Conservation (phyloP, 2,888 invertebrate species). For the Tachina grossa region DNA sequence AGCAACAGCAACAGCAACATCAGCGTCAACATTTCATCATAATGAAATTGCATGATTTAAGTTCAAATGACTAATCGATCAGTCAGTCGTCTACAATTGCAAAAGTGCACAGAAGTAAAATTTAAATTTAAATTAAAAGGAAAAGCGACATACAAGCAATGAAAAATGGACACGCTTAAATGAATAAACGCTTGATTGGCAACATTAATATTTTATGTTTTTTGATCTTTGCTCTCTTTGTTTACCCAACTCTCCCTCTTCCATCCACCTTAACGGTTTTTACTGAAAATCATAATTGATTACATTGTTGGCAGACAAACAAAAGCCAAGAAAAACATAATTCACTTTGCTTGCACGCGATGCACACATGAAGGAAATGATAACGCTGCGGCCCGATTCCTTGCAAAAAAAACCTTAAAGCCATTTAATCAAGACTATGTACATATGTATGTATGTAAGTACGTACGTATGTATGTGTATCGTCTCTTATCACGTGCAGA, state of each 20-base stretch:
- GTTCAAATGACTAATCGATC: background rate
- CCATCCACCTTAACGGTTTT: background rate
- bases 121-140: background rate
- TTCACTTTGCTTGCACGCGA: too few species aligned
- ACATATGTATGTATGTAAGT: too few species aligned
- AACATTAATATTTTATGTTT: background rate
- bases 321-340: background rate
- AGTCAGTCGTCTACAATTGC: background rate
- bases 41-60: conserved; percentile 41
- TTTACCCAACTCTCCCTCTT: background rate
- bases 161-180: background rate
- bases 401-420: background rate
- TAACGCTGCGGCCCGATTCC: background rate
- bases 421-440: background rate
- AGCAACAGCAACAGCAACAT: background rate
- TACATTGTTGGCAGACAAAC: background rate
- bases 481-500: conserved; percentile 57
- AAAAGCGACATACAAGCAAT: conserved; percentile 26
- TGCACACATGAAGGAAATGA: conserved; percentile 6
- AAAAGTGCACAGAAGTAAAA: background rate
- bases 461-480: too few species aligned
- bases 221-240: conserved; percentile 8
- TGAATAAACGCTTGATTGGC: conserved; percentile 4
- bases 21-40: conserved; percentile 31
- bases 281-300: background rate